Evolutionary conservation across 2,888 invertebrate genomes (phyloP), one percentile per base, ranked within the genome.

Genomic region (Drosophila meridionalis): DNA sequence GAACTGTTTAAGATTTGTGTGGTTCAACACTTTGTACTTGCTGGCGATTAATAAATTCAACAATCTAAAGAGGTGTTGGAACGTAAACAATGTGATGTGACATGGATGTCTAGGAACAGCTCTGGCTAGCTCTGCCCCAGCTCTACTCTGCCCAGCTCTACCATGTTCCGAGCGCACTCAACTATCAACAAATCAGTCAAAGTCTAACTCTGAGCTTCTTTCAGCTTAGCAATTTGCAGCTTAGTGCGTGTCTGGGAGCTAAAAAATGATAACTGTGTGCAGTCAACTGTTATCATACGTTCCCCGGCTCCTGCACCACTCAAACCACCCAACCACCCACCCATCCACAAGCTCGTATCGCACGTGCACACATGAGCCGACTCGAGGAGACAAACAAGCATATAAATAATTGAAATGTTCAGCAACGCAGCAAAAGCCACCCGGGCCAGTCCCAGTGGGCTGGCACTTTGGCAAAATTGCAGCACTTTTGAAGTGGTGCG

Each of bases 361-460:
- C 77, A 78, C 77, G 77, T 80, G 77, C 71, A 75, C 80, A 77
- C 62, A 79, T 32, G 30, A 26, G 26, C 8, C 8, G 56, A 32
- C 36, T 14, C 53, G 71, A 64, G 64, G 59, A 71, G 80, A 85
- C 86, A 89, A 85, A 80, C 86, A 88, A 83, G 90, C 90, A 83
- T 88, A 87, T 87, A 87, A 87, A 87, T 87, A 87, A 87, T 87
- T 87, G 87, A 87, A 87, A 87, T 86, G 86, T 89, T 89, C 78
- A 82, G 58, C 75, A 76, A 72, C 58, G 59, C 69, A 64, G 59
- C 69, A 64, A 61, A 58, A 45, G 40, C 58, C 58, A 42, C 11
- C 52, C 65, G 28, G 28, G 2, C 26, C 67, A 61, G 43, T 57
- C 72, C 58, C 69, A 47, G n/a, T 47, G 62, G 57, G 36, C 67